A percentile compares a stretch with the other conserved stretches of the same genome.
Conservation (phyloP, 1,140 invertebrate species). For the Vanessa tameamea region DNA sequence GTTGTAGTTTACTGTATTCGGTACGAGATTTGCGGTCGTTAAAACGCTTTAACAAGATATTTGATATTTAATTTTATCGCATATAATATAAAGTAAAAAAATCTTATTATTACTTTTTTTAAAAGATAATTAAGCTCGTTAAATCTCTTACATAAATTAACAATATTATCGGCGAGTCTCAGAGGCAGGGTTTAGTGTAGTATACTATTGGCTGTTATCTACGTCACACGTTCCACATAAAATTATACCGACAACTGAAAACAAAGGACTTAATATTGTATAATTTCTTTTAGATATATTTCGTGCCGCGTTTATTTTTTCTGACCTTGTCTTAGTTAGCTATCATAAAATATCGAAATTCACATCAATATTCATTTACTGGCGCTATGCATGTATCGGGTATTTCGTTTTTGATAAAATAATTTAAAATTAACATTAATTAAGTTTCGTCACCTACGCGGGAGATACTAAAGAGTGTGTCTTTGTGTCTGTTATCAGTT, state of each 20-base stretch:
- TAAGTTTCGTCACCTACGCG: not conserved
- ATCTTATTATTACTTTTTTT: not conserved
- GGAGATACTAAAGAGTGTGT: not conserved
- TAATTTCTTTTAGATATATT: too few species aligned
- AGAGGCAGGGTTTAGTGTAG: too few species aligned
- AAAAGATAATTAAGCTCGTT: not conserved
- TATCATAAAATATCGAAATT: not conserved
- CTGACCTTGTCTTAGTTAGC: not conserved
- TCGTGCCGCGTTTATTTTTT: not conserved
- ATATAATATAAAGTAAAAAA: not conserved
- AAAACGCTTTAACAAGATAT: conserved; percentile 14
- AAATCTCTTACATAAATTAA: too few species aligned
- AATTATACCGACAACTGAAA: too few species aligned
- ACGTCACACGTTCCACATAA: too few species aligned
- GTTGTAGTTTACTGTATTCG: conserved; percentile 15
- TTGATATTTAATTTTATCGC: not conserved
- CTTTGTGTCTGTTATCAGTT: not conserved
- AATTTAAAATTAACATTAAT: conserved; percentile 10
- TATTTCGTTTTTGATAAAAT: not conserved
- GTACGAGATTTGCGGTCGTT: not conserved
- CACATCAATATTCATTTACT: not conserved
- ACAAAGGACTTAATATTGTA: too few species aligned
- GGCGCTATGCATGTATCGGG: not conserved
- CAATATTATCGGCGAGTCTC: too few species aligned
- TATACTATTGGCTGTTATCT: too few species aligned